Percentiles rank a stretch among this genome's conserved stretches.
Evolutionary conservation across 2,888 invertebrate genomes (phyloP).

Genomic region (Lithophane semibrunnea): DNA sequence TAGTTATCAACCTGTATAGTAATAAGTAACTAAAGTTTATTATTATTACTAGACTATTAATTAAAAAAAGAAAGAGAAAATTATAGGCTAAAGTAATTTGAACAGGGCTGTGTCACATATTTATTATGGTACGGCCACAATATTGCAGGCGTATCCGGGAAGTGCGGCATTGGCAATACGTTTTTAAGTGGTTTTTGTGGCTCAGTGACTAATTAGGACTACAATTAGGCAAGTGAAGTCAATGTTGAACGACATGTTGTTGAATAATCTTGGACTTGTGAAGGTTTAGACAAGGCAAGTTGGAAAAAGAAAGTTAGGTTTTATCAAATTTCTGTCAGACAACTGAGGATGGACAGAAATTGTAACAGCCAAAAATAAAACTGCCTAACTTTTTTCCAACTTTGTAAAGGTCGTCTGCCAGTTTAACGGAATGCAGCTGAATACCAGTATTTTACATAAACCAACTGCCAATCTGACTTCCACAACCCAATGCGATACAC

Average conservation of each 20-base stretch:
- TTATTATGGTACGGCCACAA: conserved; percentile 49
- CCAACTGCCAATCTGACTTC: too few species aligned
- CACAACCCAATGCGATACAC: too few species aligned
- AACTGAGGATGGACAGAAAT: not conserved
- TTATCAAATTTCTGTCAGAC: not conserved
- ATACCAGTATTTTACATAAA: too few species aligned
- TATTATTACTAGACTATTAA: conserved; percentile 22
- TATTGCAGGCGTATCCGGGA: conserved; percentile 73
- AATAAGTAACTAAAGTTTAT: conserved; percentile 24
- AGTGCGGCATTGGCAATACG: conserved; percentile 72
- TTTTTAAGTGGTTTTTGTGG: conserved; percentile 65
- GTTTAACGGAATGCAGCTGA: too few species aligned
- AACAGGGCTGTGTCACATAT: conserved; percentile 38
- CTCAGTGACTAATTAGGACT: conserved; percentile 69
- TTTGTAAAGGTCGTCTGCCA: too few species aligned
- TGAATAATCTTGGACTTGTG: conserved; percentile 30
- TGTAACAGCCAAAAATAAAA: not conserved
- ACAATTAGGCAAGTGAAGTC: conserved; percentile 70
- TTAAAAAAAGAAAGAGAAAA: conserved; percentile 35
- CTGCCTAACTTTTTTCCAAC: too few species aligned
- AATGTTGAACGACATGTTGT: conserved; percentile 60
- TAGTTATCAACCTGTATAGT: not conserved
- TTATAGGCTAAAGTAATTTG: conserved; percentile 44
- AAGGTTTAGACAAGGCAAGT: conserved; percentile 51
- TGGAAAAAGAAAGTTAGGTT: not conserved